A percentile compares a stretch with the other conserved stretches of the same genome.
Conservation (phyloP, 2,113 vertebrate genomes). For the Xiphophorus couchianus region DNA sequence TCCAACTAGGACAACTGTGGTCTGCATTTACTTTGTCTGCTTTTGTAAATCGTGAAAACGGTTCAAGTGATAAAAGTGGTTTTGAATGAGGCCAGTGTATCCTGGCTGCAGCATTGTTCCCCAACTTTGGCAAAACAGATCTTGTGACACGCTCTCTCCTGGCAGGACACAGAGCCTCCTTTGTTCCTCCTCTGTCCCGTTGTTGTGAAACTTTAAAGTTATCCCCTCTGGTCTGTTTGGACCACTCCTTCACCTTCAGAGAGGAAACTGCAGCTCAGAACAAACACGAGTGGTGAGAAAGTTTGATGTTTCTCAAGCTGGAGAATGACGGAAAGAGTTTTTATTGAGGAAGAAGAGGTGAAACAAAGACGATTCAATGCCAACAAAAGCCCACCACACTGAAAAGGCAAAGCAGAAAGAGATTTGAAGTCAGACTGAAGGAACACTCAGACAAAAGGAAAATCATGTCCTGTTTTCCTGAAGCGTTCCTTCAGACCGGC, state of each 20-base stretch:
- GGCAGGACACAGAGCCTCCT: constrained; percentile 74
- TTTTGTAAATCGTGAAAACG: constrained; percentile 74
- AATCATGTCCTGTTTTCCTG: neutral
- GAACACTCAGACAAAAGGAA: constrained; percentile 38
- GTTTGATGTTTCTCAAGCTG: constrained; percentile 10
- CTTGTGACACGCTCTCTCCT: constrained; percentile 76
- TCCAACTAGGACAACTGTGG: constrained; percentile 43
- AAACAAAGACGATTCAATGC: constrained; percentile 14
- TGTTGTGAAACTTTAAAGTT: constrained; percentile 71
- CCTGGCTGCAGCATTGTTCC: constrained; percentile 69
- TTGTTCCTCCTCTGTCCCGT: constrained; percentile 66
- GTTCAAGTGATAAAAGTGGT: constrained; percentile 45
- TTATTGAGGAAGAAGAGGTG: neutral
- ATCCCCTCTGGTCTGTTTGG: constrained; percentile 33
- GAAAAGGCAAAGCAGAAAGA: constrained; percentile 37
- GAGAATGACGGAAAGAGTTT: neutral
- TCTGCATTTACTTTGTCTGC: constrained; percentile 64
- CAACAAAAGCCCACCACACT: constrained; percentile 49
- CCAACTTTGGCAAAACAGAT: constrained; percentile 68
- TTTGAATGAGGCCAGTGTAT: constrained; percentile 77
- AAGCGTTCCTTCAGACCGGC: constrained; percentile 50
- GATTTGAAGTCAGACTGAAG: constrained; percentile 29
- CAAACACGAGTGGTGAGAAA: constrained; percentile 27
- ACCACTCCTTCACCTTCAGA: constrained; percentile 41
- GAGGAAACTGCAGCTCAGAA: constrained; percentile 32